Percentiles rank a stretch among this genome's conserved stretches.
Conservation (phyloP, 2,888 invertebrate genomes). For the Pristionchus fissidentatus region DNA sequence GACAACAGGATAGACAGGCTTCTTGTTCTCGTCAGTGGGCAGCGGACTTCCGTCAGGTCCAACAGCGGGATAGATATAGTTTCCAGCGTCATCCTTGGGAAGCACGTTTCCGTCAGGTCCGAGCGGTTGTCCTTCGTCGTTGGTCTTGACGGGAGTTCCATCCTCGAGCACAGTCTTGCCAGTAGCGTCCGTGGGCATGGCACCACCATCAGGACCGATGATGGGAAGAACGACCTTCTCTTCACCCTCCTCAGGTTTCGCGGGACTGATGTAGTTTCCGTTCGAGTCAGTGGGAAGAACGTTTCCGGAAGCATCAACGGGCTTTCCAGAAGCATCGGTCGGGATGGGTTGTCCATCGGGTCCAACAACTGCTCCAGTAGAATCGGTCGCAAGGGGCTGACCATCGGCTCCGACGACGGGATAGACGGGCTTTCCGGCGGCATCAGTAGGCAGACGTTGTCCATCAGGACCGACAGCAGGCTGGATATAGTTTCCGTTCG, state of each 20-base stretch:
- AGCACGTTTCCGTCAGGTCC: slow-evolving; percentile 53
- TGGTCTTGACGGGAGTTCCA: slow-evolving; percentile 50
- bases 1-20: slow-evolving; percentile 48
- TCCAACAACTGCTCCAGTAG: slow-evolving; percentile 47
- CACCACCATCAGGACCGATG: slow-evolving; percentile 54
- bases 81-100: slow-evolving; percentile 57
- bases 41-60: slow-evolving; percentile 47
- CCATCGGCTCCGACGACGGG: slow-evolving; percentile 54
- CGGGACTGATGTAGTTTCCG: too few relatives aligned
- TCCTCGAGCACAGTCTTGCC: slow-evolving; percentile 51
- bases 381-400: slow-evolving; percentile 53
- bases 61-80: slow-evolving; percentile 51
- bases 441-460: slow-evolving; percentile 52
- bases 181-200: slow-evolving; percentile 55
- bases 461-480: slow-evolving; percentile 50
- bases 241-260: too few relatives aligned
- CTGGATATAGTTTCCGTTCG: slow-evolving; percentile 50
- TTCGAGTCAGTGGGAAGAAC: slow-evolving; percentile 5
- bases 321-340: slow-evolving; percentile 56
- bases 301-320: slow-evolving; percentile 55
- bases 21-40: slow-evolving; percentile 44
- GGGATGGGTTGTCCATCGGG: slow-evolving; percentile 52
- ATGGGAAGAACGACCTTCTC: too few relatives aligned
- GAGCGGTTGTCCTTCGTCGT: slow-evolving; percentile 53
- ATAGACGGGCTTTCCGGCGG: slow-evolving; percentile 44